A percentile compares a stretch with the other conserved stretches of the same genome.
Conservation (phyloP, 2,888 invertebrate genomes). For the Athripsodes cinereus region DNA sequence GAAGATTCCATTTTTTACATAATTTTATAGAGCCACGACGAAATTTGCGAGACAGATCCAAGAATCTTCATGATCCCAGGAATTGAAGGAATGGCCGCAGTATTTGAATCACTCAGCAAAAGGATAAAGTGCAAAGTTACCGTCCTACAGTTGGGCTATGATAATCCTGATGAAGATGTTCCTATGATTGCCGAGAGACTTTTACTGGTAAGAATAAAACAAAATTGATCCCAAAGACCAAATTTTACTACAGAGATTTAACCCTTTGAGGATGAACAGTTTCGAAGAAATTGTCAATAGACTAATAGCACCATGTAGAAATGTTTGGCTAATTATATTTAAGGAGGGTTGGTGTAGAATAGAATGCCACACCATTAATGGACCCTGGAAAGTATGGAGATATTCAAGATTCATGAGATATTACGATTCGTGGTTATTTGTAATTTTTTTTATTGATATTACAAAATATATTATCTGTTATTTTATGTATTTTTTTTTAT, state of each 20-base stretch:
- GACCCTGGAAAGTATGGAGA: too few species aligned
- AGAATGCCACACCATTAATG: too few species aligned
- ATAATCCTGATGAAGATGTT: conserved; percentile 40
- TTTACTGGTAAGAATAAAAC: conserved; percentile 42
- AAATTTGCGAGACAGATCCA: conserved; percentile 41
- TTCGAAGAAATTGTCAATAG: not conserved
- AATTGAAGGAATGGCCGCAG: conserved; percentile 57
- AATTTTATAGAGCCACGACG: conserved; percentile 43
- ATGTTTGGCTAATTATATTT: too few species aligned
- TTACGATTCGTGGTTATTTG: too few species aligned
- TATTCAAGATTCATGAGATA: too few species aligned
- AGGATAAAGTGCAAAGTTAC: conserved; percentile 47
- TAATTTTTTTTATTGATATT: too few species aligned
- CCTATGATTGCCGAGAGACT: conserved; percentile 47
- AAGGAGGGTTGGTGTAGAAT: too few species aligned
- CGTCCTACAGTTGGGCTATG: conserved; percentile 49
- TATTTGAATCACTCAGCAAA: conserved; percentile 46
- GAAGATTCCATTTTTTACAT: too few species aligned
- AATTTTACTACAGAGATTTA: not conserved
- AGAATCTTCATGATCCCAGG: conserved; percentile 60
- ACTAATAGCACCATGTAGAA: too few species aligned
- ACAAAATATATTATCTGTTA: too few species aligned
- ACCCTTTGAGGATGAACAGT: not conserved
- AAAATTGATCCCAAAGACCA: not conserved
- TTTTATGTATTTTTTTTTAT: not conserved